Evolutionary conservation across 2,113 vertebrate genomes (phyloP).

Genomic region (Microtus ochrogaster): DNA sequence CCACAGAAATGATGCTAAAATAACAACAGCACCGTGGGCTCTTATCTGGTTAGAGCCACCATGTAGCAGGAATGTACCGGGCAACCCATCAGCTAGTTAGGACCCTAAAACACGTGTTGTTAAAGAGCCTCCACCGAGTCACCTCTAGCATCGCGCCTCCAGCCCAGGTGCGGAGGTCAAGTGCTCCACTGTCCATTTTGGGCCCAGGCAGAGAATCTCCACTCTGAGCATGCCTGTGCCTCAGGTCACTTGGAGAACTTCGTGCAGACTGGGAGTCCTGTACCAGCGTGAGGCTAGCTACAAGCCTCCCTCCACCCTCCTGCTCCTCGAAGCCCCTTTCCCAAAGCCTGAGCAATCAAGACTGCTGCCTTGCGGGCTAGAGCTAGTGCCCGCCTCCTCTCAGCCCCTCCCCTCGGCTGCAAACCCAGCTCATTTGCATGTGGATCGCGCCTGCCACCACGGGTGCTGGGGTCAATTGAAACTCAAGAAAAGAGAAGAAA

Average conservation of each 20-base stretch:
- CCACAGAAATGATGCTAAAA: neutral
- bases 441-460: slow-evolving; percentile 90
- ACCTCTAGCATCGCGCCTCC: neutral
- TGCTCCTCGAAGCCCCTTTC: neutral
- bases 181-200: neutral
- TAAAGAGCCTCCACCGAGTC: neutral
- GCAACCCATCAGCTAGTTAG: neutral
- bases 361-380: slow-evolving; percentile 58
- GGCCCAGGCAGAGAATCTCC: neutral
- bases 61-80: neutral
- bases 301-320: neutral
- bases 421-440: slow-evolving; percentile 91
- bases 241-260: neutral
- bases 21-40: neutral
- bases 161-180: neutral
- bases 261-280: neutral
- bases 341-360: slow-evolving; percentile 62
- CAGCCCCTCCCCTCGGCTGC: slow-evolving; percentile 82
- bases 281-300: neutral
- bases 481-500: slow-evolving; percentile 92
- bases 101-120: neutral
- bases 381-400: slow-evolving; percentile 79
- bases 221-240: neutral
- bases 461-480: slow-evolving; percentile 93
- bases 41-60: neutral